These are phyloP conservation scores for Hyles lineata DNA, from an alignment of 2,888 invertebrate genomes.

Conservation along the genomic window DNA sequence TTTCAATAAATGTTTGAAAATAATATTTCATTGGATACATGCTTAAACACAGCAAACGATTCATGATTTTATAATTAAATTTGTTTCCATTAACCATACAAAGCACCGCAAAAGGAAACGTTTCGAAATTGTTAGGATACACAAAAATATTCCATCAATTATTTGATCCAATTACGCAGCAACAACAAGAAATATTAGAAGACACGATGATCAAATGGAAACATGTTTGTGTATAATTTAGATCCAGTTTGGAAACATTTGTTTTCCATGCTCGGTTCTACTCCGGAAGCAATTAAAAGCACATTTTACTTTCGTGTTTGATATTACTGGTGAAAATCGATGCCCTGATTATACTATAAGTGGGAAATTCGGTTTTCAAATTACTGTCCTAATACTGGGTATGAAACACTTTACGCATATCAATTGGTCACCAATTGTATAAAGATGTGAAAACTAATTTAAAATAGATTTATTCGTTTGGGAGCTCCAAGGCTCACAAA, in stretches of 20 bases:
- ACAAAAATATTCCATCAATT: not conserved
- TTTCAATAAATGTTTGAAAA: no score
- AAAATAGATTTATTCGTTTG: no score
- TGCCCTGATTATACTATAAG: not conserved
- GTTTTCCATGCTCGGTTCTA: not conserved
- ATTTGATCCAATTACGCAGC: not conserved
- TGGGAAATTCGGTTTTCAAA: not conserved
- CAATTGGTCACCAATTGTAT: no score
- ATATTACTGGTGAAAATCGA: not conserved
- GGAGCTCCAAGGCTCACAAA: no score
- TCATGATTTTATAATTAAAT: not conserved
- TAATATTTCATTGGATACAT: no score
- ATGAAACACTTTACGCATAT: not conserved
- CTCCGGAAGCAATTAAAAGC: not conserved
- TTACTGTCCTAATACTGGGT: not conserved
- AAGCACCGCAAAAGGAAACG: not conserved
- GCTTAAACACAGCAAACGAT: no score
- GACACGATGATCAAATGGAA: not conserved
- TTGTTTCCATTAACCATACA: not conserved
- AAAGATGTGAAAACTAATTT: no score
- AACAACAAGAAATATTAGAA: not conserved
- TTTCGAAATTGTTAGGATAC: not conserved
- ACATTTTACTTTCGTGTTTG: not conserved
- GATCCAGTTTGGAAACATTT: not conserved
- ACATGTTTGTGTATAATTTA: constrained; percentile 12